Evolutionary conservation across 2,113 vertebrate genomes (phyloP), one percentile per base, ranked within the genome.

Genomic region (Silurus glanis): DNA sequence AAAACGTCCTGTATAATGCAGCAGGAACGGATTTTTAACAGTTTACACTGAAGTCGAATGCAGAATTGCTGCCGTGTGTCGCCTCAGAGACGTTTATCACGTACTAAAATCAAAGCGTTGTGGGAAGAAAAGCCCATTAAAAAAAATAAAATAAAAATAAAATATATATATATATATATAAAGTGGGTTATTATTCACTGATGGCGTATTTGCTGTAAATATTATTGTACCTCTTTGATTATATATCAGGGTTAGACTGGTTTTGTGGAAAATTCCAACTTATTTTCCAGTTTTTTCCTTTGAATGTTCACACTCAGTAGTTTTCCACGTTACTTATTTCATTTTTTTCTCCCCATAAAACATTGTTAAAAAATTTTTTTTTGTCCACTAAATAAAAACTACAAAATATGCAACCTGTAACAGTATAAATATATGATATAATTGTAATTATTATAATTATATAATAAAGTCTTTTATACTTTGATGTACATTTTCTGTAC

Each of bases 1-100:
- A 94, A 94, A 94, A 93, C 88, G 86, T 87, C 90, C 84, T 78
- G 84, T 87, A 91, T 86, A 89, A 83, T 87, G 78, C 21, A 56
- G 86, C 12, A 61, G 56, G 86, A 81, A 89, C 87, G 89, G 91
- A 90, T 86, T 87, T 84, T 83, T 53, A 28, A 79, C 85, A 80
- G 75, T 88, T 83, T 78, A 90, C 88, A 91, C 88, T 91, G 90
- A 92, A 92, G 92, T 90, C 56, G 58, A 78, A 85, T 78, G 81
- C 81, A 74, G 62, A 62, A 37, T 51, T 64, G 69, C 69, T 82
- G 58, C 67, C 72, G 55, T 67, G 88, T 76, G 62, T 89, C 67
- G 58, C 45, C 28, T 51, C 64, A 19, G 75, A 87, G 72, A n/a
- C n/a, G 17, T 74, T 86, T 19, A 84, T 85, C 88, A 83, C 74